Percentiles rank a stretch among this genome's conserved stretches.
Conservation (phyloP, 2,797 vertebrate genomes). For the Gambelia wislizenii region DNA sequence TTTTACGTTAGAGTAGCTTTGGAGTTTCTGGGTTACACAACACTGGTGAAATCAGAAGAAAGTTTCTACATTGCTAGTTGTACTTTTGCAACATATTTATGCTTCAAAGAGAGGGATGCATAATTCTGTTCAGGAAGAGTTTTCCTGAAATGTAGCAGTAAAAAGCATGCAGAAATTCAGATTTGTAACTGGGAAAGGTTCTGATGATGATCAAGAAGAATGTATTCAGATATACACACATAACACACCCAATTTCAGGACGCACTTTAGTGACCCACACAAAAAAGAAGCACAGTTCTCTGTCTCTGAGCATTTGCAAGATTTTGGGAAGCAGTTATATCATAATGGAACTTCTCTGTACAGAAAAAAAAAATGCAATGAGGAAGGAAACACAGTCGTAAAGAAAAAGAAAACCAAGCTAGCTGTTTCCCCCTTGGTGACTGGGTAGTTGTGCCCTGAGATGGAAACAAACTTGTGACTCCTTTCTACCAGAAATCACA, state of each 20-base stretch:
- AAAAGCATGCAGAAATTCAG: conserved; percentile 28
- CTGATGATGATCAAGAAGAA: conserved; percentile 51
- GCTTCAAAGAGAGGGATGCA: not conserved
- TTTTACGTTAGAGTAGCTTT: conserved; percentile 18
- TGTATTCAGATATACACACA: conserved; percentile 37
- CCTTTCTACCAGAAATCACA: conserved; percentile 88
- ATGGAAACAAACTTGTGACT: conserved; percentile 91
- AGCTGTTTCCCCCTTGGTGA: conserved; percentile 80
- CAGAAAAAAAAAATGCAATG: conserved; percentile 81
- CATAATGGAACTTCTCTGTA: conserved; percentile 79
- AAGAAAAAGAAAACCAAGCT: conserved; percentile 58
- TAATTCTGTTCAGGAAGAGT: conserved; percentile 31
- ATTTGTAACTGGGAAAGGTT: conserved; percentile 46
- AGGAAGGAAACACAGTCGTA: conserved; percentile 86
- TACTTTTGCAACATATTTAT: conserved; percentile 6
- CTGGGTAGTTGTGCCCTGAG: conserved; percentile 78
- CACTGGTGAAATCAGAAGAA: not conserved
- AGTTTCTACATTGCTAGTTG: conserved; percentile 1
- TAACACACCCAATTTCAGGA: conserved; percentile 43
- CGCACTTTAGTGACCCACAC: conserved; percentile 38
- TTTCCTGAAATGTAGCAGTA: conserved; percentile 29
- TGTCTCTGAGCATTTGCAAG: conserved; percentile 56
- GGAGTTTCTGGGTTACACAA: conserved; percentile 13
- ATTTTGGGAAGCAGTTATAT: conserved; percentile 75
- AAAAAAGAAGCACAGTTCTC: conserved; percentile 58